Conservation (phyloP, 2,888 invertebrate genomes). For the Stenchaetothrips biformis region DNA sequence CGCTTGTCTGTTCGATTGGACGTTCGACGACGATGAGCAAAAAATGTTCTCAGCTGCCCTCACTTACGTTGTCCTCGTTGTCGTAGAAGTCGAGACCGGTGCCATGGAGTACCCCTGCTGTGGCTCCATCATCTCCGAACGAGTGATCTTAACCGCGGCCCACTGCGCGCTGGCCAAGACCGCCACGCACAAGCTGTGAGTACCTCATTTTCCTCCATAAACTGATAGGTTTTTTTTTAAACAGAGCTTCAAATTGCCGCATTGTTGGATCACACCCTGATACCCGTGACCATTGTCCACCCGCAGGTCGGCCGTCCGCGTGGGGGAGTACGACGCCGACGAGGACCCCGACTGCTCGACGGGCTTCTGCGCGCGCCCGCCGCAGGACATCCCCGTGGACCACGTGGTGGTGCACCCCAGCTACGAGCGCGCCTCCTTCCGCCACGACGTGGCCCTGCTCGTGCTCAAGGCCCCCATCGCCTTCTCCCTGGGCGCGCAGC, state of each 20-base stretch:
- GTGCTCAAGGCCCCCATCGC: conserved; percentile 64
- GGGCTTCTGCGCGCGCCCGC: conserved; percentile 68
- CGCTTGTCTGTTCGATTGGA: no score
- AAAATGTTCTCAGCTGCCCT: no score
- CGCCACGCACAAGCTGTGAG: conserved; percentile 70
- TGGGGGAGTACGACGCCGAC: conserved; percentile 70
- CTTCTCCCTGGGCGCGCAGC: conserved; percentile 46
- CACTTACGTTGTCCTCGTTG: conserved; percentile 32
- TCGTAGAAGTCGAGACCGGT: conserved; percentile 61
- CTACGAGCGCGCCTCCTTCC: conserved; percentile 53
- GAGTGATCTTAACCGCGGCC: conserved; percentile 66
- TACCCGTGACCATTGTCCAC: no score
- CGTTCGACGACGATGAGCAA: no score
- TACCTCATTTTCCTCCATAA: no score
- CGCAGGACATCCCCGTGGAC: conserved; percentile 65
- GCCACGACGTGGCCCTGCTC: conserved; percentile 68
- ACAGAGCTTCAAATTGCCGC: conserved; percentile 25
- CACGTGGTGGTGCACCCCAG: conserved; percentile 73
- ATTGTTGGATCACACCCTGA: no score
- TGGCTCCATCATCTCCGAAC: conserved; percentile 63
- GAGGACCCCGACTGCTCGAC: conserved; percentile 69
- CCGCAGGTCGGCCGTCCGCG: conserved; percentile 63
- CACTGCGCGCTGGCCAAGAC: conserved; percentile 75
- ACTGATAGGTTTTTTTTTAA: no score
- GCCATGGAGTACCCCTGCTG: conserved; percentile 70